These are phyloP conservation scores for Sebastes minor DNA, from an alignment of 2,797 vertebrate genomes.

Conservation along the genomic window DNA sequence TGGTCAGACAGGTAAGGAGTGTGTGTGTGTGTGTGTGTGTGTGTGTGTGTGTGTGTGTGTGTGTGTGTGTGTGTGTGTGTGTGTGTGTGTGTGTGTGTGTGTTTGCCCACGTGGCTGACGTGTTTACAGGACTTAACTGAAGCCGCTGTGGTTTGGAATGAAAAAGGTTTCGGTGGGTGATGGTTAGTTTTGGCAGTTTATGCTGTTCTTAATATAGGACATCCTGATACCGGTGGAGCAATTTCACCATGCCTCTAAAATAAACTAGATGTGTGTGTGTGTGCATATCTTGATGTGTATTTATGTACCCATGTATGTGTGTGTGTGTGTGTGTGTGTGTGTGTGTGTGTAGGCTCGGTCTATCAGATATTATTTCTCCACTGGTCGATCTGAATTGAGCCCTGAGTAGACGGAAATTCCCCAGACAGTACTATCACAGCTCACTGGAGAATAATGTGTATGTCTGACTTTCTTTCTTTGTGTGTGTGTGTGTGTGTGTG, in stretches of 20 bases:
- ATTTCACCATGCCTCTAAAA: not conserved
- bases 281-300: not conserved
- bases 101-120: not conserved
- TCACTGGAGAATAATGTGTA: constrained; percentile 11
- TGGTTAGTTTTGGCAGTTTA: constrained; percentile 18
- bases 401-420: constrained; percentile 39
- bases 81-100: not conserved
- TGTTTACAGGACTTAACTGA: not conserved
- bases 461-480: not conserved
- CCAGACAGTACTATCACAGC: constrained; percentile 39
- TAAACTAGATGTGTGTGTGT: constrained; percentile 3
- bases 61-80: no score
- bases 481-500: not conserved
- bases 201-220: constrained; percentile 17
- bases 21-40: not conserved
- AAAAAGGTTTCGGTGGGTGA: constrained; percentile 13
- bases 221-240: not conserved
- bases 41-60: not conserved
- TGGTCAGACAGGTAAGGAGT: constrained; percentile 94
- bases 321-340: not conserved
- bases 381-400: constrained; percentile 20
- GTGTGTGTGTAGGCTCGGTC: not conserved
- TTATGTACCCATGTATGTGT: not conserved
- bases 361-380: constrained; percentile 28
- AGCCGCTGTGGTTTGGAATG: constrained; percentile 14